Evolutionary conservation across 2,113 vertebrate species (phyloP).

Genomic region (Cynopterus brachyotis): DNA sequence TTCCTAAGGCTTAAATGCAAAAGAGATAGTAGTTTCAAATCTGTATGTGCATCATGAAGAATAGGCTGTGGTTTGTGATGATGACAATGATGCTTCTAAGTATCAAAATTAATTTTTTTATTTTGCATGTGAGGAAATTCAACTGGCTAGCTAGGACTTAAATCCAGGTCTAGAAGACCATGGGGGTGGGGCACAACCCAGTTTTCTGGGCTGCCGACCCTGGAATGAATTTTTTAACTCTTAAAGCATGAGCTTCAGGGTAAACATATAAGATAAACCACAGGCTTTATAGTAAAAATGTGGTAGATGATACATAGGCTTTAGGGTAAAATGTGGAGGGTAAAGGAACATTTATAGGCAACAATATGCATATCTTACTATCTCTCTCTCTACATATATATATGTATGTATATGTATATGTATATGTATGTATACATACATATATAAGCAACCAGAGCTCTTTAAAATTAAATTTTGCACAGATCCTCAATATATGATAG

Average conservation of each 20-base stretch:
- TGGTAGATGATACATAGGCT: not conserved
- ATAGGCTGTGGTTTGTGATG: not conserved
- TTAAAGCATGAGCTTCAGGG: not conserved
- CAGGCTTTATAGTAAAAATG: not conserved
- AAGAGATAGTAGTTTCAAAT: not conserved
- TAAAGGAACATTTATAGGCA: not conserved
- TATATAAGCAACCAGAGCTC: not conserved
- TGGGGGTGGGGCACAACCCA: too few species aligned
- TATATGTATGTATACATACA: too few species aligned
- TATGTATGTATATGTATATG: too few species aligned
- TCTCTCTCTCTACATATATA: too few species aligned
- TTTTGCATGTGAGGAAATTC: too few species aligned
- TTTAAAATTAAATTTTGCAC: not conserved
- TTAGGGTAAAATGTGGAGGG: not conserved
- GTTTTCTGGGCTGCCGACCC: too few species aligned
- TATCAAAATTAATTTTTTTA: not conserved
- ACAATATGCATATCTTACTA: not conserved
- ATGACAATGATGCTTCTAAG: not conserved
- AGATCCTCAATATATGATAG: not conserved
- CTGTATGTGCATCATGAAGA: not conserved
- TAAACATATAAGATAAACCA: not conserved
- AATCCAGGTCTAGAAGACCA: too few species aligned
- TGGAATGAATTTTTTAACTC: not conserved
- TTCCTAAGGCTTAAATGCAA: not conserved
- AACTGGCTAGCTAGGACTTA: too few species aligned